Conservation (phyloP, 2,113 vertebrate species). For the Eretmochelys imbricata region DNA sequence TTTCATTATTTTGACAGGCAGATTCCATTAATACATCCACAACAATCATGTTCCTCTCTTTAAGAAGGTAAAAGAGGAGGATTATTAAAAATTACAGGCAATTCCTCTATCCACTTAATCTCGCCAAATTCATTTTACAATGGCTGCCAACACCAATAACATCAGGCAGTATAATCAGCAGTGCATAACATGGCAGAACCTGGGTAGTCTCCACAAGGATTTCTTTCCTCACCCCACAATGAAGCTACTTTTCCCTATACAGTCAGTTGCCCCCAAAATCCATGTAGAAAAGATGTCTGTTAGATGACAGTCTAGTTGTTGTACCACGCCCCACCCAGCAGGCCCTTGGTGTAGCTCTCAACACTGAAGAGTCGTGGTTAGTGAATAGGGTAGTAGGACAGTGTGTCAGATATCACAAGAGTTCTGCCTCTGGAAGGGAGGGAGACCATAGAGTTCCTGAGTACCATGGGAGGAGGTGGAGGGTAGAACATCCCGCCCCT, state of each 20-base stretch:
- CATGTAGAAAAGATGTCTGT: not conserved
- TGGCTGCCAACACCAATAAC: conserved; percentile 62
- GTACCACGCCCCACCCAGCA: not conserved
- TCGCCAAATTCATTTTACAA: conserved; percentile 60
- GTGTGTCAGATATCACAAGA: not conserved
- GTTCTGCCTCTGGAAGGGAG: not conserved
- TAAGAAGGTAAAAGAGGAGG: conserved; percentile 9
- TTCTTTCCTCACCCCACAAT: not conserved
- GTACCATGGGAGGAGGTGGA: not conserved
- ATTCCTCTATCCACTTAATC: conserved; percentile 40
- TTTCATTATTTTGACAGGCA: conserved; percentile 68
- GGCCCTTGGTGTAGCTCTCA: not conserved
- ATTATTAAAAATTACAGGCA: conserved; percentile 64
- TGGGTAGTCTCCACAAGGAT: not conserved
- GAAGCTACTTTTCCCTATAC: not conserved
- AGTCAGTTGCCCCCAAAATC: not conserved
- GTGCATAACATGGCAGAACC: conserved; percentile 30
- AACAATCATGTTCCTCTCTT: conserved; percentile 23
- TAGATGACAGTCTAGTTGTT: not conserved
- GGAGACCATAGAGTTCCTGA: not conserved
- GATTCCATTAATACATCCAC: conserved; percentile 57
- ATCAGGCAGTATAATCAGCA: conserved; percentile 36
- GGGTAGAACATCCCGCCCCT: not conserved
- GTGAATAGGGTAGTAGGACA: not conserved
- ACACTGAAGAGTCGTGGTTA: not conserved